Base-by-base conservation (phyloP, 2,888 invertebrate genomes). In the Cyrtodaria siliqua region DNA sequence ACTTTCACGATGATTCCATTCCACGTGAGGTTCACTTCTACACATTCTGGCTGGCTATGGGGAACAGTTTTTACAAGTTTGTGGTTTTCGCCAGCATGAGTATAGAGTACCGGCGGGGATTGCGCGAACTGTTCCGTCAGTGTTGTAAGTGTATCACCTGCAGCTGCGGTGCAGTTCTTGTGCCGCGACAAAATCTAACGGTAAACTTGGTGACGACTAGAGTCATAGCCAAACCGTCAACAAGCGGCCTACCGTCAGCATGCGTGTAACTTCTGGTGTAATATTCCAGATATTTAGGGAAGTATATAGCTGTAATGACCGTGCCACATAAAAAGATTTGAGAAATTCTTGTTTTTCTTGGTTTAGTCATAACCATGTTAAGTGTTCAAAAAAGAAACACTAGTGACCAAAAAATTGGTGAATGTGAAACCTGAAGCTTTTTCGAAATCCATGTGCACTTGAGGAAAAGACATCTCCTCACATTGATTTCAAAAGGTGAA, bases 31-130 rank as follows among this genome's bases (percentile, higher is more conserved):
- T 98, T 84, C 97, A 98, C 93, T 98, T 98, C 92, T 96, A 96
- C 81, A 96, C 98, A 84, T 96, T 98, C 64, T 99, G 99, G 99
- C 94, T 99, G 87, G 99, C 98, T 56, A 96, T 99, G 87, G 94
- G 97, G 85, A 98, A 98, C 94, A 97, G 97, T 57, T 97, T 97
- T 93, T 98, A 98, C 97, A 99, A 99, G 94, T 96, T 98, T 82
- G 94, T 99, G 80, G 96, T 99, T 87, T 95, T 98, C 92, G 95
- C 97, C 85, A 95, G 96, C 76, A 95, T 98, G 93, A 98, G 97
- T 93, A 97, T 97, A 52, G 97, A 98, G 93, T 99, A 99, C 94
- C 95, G 98, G 82, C 95, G 97, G 78, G 97, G 98, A 53, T 94
- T 98, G 18, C 66, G 81, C 14, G 83, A 84, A 57, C 72, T 89